These are phyloP conservation scores for Cordilura impudica DNA, from an alignment of 2,888 invertebrate species.

Conservation along the genomic window DNA sequence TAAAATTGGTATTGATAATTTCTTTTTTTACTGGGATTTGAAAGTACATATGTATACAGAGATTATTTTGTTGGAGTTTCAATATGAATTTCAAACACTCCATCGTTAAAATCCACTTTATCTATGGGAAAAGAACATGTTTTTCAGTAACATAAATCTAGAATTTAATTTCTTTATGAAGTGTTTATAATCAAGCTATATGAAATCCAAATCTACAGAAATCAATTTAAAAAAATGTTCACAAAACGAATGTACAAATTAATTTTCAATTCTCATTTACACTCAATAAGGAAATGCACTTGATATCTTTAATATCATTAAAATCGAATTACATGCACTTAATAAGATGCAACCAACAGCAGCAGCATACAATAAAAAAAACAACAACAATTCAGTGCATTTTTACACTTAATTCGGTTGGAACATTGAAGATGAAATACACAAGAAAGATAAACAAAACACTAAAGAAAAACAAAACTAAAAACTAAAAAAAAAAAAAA, in stretches of 20 bases:
- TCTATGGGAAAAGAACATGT: too few relatives aligned
- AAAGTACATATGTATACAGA: too few relatives aligned
- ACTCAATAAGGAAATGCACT: constrained; percentile 55
- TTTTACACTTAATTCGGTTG: constrained; percentile 10
- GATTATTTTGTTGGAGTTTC: too few relatives aligned
- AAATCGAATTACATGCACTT: constrained; percentile 36
- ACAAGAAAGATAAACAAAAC: constrained; percentile 36
- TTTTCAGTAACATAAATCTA: neutral
- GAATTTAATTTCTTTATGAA: too few relatives aligned
- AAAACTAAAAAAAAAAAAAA: neutral
- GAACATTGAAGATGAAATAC: too few relatives aligned
- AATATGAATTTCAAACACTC: too few relatives aligned
- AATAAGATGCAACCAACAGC: neutral
- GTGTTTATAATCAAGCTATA: too few relatives aligned
- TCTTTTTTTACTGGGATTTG: too few relatives aligned
- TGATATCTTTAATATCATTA: constrained; percentile 37
- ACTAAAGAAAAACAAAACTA: constrained; percentile 11
- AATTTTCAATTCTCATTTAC: constrained; percentile 22
- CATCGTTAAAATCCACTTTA: neutral
- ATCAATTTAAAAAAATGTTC: constrained; percentile 15
- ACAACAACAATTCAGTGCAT: constrained; percentile 12
- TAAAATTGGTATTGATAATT: too few relatives aligned
- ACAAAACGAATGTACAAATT: constrained; percentile 3
- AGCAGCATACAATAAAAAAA: constrained; percentile 11
- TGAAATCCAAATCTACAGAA: neutral